Conservation (phyloP, 2,113 vertebrate species). For the Engystomops pustulosus region DNA sequence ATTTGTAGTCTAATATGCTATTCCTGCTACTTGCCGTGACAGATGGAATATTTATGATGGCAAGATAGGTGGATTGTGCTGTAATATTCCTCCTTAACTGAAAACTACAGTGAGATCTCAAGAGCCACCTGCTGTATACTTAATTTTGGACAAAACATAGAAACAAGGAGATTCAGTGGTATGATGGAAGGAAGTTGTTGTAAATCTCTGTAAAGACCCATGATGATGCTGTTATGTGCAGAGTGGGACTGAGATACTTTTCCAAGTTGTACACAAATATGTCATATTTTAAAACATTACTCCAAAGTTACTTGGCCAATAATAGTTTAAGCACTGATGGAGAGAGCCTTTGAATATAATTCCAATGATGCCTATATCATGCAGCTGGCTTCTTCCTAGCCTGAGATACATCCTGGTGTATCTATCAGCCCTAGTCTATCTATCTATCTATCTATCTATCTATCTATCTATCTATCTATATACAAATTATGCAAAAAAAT, state of each 20-base stretch:
- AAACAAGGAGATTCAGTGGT: constrained; percentile 19
- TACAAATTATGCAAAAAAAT: too few species aligned
- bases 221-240: constrained; percentile 28
- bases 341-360: too few species aligned
- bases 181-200: constrained; percentile 39
- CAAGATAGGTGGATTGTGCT: not conserved
- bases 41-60: not conserved
- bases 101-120: constrained; percentile 44
- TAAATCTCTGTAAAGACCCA: constrained; percentile 7
- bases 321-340: too few species aligned
- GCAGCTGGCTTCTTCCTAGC: too few species aligned
- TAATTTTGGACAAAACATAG: constrained; percentile 32
- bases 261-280: constrained; percentile 18
- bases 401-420: too few species aligned
- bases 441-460: too few species aligned
- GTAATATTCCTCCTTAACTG: not conserved
- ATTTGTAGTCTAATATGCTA: not conserved
- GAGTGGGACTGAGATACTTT: constrained; percentile 29
- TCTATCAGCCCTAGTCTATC: too few species aligned
- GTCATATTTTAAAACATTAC: constrained; percentile 39
- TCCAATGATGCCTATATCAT: too few species aligned
- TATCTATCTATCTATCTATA: too few species aligned
- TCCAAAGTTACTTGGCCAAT: too few species aligned
- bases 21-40: constrained; percentile 47
- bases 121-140: constrained; percentile 27